Base-by-base conservation (phyloP, 1,140 invertebrate species). In the Wasmannia auropunctata region DNA sequence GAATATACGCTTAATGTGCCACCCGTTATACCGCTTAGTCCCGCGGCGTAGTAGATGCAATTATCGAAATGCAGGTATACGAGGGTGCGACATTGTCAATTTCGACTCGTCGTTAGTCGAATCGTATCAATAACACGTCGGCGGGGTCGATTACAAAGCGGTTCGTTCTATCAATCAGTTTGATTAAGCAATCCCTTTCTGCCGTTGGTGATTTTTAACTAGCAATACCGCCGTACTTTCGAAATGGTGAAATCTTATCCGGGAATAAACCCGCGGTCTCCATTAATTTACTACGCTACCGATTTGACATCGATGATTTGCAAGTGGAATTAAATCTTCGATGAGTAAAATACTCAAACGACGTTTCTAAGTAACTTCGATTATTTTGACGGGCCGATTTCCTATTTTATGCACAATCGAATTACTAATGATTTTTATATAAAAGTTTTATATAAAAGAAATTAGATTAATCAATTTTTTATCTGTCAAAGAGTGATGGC, bases 181-280 rank as follows among this genome's bases (percentile, higher is more conserved):
- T 80, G 62, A 80, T 80, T 80, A 80, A 80, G 76, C 76, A 80
- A 80, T 67, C 76, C 76, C 76, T 54, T 80, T 80, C 43, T 60
- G 62, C 43, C 75, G 75, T 43, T 19, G 60, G 60, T 65, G 58
- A 80, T 80, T 80, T 22, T 62, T 31, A 67, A 67, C 76, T 65
- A 46, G 76, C 76, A 67, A 14, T 51, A 19, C 28, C 31, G 19
- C 28, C 31, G n/a, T 43, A 62, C 62, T 67, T 67, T n/a, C n/a
- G n/a, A n/a, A n/a, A n/a, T 28, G 25, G 46, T 22, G n/a, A 67
- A 80, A 80, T 80, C 76, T 80, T 80, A 80, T 67, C 46, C 76
- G 51, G 6, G 72, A 37, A 80, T 80, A 80, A 80, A 67, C 31
- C 31, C 31, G 60, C 7, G 43, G 46, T 79, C 76, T 79, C 46